phyloP scores from a whole-genome alignment of 2,797 vertebrate genomes.

The Australoheros facetus region DNA sequence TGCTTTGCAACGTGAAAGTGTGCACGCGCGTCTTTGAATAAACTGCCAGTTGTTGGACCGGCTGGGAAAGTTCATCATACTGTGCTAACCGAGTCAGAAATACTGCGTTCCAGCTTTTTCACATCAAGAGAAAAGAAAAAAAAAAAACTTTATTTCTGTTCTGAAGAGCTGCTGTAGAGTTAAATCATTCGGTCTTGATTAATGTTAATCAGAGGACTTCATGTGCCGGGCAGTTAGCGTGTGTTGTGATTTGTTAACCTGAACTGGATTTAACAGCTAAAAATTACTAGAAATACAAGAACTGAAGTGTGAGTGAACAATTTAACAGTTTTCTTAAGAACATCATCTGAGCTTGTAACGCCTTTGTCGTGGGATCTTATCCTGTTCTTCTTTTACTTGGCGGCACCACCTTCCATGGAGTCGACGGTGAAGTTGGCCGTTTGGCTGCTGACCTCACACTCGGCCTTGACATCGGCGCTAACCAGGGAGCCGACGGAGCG shows the following conservation, averaged over 20 bases:
- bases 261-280: neutral
- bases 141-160: neutral
- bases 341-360: neutral
- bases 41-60: neutral
- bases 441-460: slow-evolving; percentile 80
- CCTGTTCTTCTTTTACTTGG: slow-evolving; percentile 63
- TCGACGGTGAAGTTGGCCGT: slow-evolving; percentile 77
- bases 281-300: neutral
- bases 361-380: rapidly evolving
- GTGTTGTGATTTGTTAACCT: neutral
- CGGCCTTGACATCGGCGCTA: slow-evolving; percentile 80
- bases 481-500: slow-evolving; percentile 83
- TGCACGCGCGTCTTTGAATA: rapidly evolving
- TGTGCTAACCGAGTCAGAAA: neutral
- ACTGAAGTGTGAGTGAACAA: slow-evolving; percentile 5
- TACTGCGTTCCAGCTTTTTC: rapidly evolving
- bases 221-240: neutral
- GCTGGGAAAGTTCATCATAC: neutral
- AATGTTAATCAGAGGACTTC: neutral
- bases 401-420: slow-evolving; percentile 74
- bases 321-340: neutral
- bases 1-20: neutral
- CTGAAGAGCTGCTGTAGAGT: neutral
- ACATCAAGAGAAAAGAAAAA: neutral
- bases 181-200: neutral